phyloP scores from a whole-genome alignment of 2,888 invertebrate genomes.

The Carterocephalus palaemon region DNA sequence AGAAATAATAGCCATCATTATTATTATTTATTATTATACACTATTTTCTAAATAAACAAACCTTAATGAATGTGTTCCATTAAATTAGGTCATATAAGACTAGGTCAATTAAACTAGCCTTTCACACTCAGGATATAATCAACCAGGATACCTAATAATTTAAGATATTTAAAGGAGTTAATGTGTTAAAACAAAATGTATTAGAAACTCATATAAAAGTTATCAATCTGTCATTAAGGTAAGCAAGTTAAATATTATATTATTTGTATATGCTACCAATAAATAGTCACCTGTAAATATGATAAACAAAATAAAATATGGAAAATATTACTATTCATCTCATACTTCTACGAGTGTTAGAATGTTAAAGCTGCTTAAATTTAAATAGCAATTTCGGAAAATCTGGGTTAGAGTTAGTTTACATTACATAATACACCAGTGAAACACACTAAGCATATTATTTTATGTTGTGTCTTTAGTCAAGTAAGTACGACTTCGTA shows the following conservation, averaged over 20 bases:
- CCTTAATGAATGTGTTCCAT: not conserved
- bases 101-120: constrained; percentile 61
- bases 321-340: no score
- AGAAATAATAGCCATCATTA: no score
- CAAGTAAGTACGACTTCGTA: not conserved
- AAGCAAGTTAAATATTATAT: constrained; percentile 23
- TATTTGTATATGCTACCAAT: constrained; percentile 21
- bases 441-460: not conserved
- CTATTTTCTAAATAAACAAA: not conserved
- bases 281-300: not conserved
- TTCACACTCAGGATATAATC: constrained; percentile 34
- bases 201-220: no score
- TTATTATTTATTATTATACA: not conserved
- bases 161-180: no score
- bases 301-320: not conserved
- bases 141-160: no score
- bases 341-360: no score
- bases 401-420: not conserved
- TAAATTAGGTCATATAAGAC: constrained; percentile 58
- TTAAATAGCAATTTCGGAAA: no score
- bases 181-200: no score
- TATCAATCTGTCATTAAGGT: no score
- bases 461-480: not conserved
- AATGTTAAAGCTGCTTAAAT: no score
- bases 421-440: not conserved